Percentiles rank a stretch among this genome's conserved stretches.
These are phyloP conservation scores for Volucella inflata DNA, from an alignment of 2,888 invertebrate genomes.

Conservation along the genomic window DNA sequence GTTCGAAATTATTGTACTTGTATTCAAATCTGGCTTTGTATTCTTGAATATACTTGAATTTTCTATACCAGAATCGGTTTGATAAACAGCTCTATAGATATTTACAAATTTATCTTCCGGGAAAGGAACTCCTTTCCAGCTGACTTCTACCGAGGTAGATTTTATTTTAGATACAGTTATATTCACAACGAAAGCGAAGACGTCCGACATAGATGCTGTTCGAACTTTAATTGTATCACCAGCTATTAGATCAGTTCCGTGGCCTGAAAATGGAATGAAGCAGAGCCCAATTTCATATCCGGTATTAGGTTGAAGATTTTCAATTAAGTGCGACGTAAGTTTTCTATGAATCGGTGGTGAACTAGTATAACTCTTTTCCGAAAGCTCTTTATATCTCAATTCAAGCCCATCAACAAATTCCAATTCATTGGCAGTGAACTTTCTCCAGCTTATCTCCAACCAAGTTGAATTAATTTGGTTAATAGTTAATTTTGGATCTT, in stretches of 20 bases:
- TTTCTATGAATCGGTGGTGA: slow-evolving; percentile 93
- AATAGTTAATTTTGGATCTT: slow-evolving; percentile 90
- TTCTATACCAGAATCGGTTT: slow-evolving; percentile 90
- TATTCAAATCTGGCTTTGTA: slow-evolving; percentile 89
- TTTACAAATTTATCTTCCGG: slow-evolving; percentile 96
- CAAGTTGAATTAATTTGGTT: slow-evolving; percentile 91
- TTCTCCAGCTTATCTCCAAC: slow-evolving; percentile 92
- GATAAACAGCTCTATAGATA: slow-evolving; percentile 93
- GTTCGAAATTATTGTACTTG: slow-evolving; percentile 87
- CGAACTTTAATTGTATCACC: slow-evolving; percentile 88
- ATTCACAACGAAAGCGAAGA: slow-evolving; percentile 92
- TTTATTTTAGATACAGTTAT: slow-evolving; percentile 91
- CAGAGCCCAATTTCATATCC: slow-evolving; percentile 93
- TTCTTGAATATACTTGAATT: slow-evolving; percentile 90
- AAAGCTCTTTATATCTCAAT: slow-evolving; percentile 92
- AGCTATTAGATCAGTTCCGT: slow-evolving; percentile 91
- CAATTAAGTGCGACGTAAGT: slow-evolving; percentile 90
- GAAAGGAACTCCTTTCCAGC: slow-evolving; percentile 93
- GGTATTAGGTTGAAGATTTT: slow-evolving; percentile 90
- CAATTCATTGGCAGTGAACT: slow-evolving; percentile 91
- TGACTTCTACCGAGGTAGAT: slow-evolving; percentile 90
- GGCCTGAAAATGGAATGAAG: slow-evolving; percentile 92
- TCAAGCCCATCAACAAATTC: slow-evolving; percentile 95
- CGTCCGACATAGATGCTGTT: slow-evolving; percentile 89
- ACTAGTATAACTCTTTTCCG: slow-evolving; percentile 92